Evolutionary conservation across 2,888 invertebrate genomes (phyloP).

Genomic region (Herminia tarsipennalis): DNA sequence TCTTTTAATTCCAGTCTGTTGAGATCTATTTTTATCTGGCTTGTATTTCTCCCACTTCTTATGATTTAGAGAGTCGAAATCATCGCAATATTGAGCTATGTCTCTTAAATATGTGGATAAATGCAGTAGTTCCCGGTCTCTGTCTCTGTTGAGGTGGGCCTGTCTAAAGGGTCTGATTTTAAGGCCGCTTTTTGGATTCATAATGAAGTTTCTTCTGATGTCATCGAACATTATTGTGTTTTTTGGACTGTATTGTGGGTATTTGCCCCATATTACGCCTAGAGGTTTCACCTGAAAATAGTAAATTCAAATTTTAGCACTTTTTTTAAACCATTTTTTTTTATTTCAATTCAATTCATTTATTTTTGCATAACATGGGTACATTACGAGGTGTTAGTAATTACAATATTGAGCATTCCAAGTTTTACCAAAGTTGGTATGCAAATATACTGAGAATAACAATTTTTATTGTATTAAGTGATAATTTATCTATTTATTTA

Average conservation of each 20-base stretch:
- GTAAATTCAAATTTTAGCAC: neutral
- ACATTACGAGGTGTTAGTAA: too few relatives aligned
- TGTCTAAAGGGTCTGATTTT: constrained; percentile 96
- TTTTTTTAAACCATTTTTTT: neutral
- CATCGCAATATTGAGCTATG: constrained; percentile 92
- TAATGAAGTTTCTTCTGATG: constrained; percentile 96
- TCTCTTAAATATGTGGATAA: constrained; percentile 93
- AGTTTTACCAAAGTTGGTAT: too few relatives aligned
- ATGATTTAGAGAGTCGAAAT: constrained; percentile 94
- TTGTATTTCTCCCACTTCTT: constrained; percentile 95
- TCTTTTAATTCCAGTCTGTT: constrained; percentile 72
- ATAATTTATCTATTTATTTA: too few relatives aligned
- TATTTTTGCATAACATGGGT: neutral
- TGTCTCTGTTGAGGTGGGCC: constrained; percentile 94
- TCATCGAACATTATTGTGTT: constrained; percentile 99
- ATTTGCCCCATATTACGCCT: constrained; percentile 98
- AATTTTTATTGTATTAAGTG: too few relatives aligned
- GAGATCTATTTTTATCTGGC: constrained; percentile 68
- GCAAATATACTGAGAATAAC: too few relatives aligned
- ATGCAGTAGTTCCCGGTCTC: constrained; percentile 93
- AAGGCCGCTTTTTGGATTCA: constrained; percentile 98
- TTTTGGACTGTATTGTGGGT: constrained; percentile 93
- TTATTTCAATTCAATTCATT: neutral
- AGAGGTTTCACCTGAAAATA: constrained; percentile 93
- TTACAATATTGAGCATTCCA: too few relatives aligned